Base-by-base conservation (phyloP, 1,140 invertebrate genomes). In the Phenacoccus solenopsis region DNA sequence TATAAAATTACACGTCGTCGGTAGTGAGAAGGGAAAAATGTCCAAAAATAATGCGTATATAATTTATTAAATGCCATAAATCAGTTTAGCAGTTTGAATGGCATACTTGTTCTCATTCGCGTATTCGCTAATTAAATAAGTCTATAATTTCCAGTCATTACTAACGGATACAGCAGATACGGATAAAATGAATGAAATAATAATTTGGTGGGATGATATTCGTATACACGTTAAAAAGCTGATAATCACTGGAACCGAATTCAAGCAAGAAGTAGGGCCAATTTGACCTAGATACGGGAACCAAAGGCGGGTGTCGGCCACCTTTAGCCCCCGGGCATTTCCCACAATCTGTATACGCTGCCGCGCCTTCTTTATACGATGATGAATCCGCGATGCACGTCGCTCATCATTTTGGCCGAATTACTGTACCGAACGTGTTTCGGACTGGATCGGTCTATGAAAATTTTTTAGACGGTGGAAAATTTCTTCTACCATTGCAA, bases 321-420 rank as follows among this genome's bases (percentile, higher is more conserved):
- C 59, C 59, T 64, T 64, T 64, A 27, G 59, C 59, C 59, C 25
- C 22, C 22, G 59, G 59, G 59, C 59, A 64, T 24, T 64, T 64
- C 59, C 59, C 59, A 64, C 59, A 64, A 64, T 64, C 59, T 64
- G 20, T 59, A 22, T 59, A 59, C 20, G 56, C 21, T 16, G 56
- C 21, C 4, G 56, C 21, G n/a, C 4, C 21, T 20, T 5, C 5
- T 5, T 20, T 59, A 20, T 5, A 9, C 21, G 56, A 59, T 64
- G 59, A 64, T 64, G 59, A 64, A 64, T 64, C 59, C 59, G 59
- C 59, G 59, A 64, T 64, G 59, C 59, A 64, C 25, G 59, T 64
- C 59, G 59, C 59, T 64, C 59, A 64, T 64, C 59, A 64, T 64
- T 64, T 64, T 64, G 59, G 59, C 59, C 59, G 59, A 64, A 64